A percentile compares a stretch with the other conserved stretches of the same genome.
Conservation (phyloP, 1,140 invertebrate species). For the Aleiodes sp. region DNA sequence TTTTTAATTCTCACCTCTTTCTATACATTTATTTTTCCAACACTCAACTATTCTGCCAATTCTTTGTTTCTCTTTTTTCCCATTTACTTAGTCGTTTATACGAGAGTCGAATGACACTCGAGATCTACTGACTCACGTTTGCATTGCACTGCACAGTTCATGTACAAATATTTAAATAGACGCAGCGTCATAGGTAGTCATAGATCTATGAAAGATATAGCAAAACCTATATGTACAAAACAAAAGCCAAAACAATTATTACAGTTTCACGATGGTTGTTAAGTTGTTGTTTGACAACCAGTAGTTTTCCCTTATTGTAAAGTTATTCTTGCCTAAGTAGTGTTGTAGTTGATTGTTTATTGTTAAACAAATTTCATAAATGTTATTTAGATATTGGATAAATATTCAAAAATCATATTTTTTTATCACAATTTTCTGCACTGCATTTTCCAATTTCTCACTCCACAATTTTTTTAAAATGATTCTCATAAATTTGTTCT, state of each 20-base stretch:
- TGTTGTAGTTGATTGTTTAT: no score
- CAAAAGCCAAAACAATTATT: background rate
- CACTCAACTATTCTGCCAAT: background rate
- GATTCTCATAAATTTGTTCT: background rate
- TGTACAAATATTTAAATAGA: conserved; percentile 30
- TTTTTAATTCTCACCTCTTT: conserved; percentile 25
- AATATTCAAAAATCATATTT: no score
- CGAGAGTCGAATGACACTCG: conserved; percentile 22
- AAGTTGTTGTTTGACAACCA: conserved; percentile 5
- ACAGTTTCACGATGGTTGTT: conserved; percentile 8
- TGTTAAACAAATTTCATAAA: no score
- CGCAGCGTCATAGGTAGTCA: conserved; percentile 25
- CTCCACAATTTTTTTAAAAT: background rate
- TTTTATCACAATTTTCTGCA: no score
- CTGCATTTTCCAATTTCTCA: background rate
- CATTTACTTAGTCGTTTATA: background rate
- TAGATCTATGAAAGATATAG: conserved; percentile 6
- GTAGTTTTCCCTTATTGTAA: conserved; percentile 7
- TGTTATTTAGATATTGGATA: no score
- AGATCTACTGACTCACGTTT: conserved; percentile 29
- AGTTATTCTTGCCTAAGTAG: no score
- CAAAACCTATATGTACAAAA: background rate
- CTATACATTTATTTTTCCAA: conserved; percentile 14
- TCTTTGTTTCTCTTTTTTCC: background rate
- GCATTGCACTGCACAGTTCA: conserved; percentile 30